Evolutionary conservation across 2,113 vertebrate species (phyloP).

Genomic region (Theristicus caerulescens): DNA sequence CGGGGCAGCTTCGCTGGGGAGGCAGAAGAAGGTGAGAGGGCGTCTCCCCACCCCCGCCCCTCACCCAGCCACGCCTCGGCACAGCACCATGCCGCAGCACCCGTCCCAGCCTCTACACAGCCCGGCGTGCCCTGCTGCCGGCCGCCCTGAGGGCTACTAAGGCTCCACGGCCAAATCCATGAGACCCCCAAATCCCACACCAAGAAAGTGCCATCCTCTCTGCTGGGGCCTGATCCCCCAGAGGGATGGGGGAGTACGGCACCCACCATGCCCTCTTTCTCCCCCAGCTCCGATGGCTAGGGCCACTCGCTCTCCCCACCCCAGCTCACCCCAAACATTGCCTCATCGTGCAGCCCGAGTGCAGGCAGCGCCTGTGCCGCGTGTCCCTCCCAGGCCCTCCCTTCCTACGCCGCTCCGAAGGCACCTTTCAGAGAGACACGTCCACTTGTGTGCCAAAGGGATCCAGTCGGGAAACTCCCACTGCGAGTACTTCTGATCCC

Average conservation of each 20-base stretch:
- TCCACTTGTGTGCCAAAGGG: slow-evolving; percentile 80
- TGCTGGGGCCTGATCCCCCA: not conserved
- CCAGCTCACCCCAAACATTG: not conserved
- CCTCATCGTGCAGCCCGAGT: not conserved
- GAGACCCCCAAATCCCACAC: not conserved
- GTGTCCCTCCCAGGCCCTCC: no score
- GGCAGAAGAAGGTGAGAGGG: not conserved
- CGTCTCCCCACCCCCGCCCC: accelerated
- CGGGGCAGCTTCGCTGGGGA: slow-evolving; percentile 79
- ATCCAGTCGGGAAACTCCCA: slow-evolving; percentile 93
- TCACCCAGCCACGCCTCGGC: not conserved
- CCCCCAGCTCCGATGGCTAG: not conserved
- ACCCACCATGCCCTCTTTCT: accelerated
- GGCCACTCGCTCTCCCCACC: not conserved
- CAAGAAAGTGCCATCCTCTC: not conserved
- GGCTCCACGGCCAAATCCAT: not conserved
- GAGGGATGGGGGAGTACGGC: not conserved
- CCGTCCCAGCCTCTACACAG: not conserved
- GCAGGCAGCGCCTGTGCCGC: accelerated
- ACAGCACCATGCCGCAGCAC: not conserved
- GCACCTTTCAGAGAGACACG: slow-evolving; percentile 81
- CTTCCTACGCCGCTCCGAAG: accelerated
- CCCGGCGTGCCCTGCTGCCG: not conserved
- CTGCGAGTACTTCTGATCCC: slow-evolving; percentile 78
- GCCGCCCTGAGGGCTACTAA: accelerated